Evolutionary conservation across 2,113 vertebrate species (phyloP).

Genomic region (Rana temporaria): DNA sequence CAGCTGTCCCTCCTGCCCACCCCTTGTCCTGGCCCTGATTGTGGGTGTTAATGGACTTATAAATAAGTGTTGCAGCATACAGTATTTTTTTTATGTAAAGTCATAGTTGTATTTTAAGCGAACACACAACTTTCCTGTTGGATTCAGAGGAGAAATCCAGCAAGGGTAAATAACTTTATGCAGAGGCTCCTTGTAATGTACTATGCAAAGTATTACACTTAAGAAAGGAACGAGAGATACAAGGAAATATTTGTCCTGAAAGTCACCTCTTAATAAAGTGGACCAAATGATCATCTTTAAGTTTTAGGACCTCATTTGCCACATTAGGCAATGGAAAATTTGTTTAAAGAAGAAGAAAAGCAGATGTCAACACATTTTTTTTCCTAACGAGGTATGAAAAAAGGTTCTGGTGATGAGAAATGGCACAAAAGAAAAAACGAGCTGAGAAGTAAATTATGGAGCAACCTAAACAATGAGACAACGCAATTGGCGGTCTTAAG

Average conservation of each 20-base stretch:
- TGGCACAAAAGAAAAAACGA: neutral
- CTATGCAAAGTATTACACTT: neutral
- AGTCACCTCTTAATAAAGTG: neutral
- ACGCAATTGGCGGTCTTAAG: too few species aligned
- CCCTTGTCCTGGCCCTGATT: too few species aligned
- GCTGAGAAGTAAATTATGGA: neutral
- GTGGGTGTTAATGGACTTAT: too few species aligned
- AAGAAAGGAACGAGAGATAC: too few species aligned
- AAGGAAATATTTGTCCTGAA: too few species aligned
- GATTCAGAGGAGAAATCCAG: neutral
- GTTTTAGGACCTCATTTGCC: neutral
- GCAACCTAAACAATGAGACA: neutral
- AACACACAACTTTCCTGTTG: too few species aligned
- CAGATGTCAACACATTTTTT: neutral
- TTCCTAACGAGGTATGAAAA: neutral
- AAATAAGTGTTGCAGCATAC: too few species aligned
- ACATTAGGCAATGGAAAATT: neutral
- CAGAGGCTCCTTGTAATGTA: neutral
- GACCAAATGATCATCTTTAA: neutral
- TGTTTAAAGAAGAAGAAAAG: constrained; percentile 6
- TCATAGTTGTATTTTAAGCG: too few species aligned
- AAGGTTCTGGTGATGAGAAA: neutral
- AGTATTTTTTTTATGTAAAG: too few species aligned
- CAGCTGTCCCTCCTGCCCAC: too few species aligned
- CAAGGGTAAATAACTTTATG: neutral